A percentile compares a stretch with the other conserved stretches of the same genome.
Evolutionary conservation across 2,797 vertebrate species (phyloP).

Genomic region (Sebastes itinus): DNA sequence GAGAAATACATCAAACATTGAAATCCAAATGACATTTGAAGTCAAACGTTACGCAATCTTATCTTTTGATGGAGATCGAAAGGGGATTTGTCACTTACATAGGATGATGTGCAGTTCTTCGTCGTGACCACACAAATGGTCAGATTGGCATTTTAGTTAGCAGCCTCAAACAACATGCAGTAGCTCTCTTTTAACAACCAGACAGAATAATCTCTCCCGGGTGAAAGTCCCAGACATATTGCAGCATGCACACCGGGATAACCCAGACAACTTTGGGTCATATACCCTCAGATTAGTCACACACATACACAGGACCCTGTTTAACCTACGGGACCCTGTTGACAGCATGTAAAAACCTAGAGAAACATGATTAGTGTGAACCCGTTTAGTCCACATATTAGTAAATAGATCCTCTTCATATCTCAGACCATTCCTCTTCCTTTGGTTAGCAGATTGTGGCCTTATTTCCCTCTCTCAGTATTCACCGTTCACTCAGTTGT

Average conservation of each 20-base stretch:
- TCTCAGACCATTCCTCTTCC: slow-evolving; percentile 24
- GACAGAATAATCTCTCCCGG: slow-evolving; percentile 20
- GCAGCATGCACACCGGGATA: slow-evolving; percentile 10
- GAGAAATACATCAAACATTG: not conserved
- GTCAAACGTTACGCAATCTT: not conserved
- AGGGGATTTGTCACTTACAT: slow-evolving; percentile 23
- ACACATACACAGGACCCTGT: slow-evolving; percentile 51
- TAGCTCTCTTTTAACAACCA: slow-evolving; percentile 23
- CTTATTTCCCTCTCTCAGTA: slow-evolving; percentile 3
- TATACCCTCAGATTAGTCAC: slow-evolving; percentile 50
- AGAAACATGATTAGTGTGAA: slow-evolving; percentile 63
- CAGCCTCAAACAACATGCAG: slow-evolving; percentile 39
- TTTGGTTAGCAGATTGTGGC: slow-evolving; percentile 62
- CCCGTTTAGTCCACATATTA: slow-evolving; percentile 52
- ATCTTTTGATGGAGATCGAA: slow-evolving; percentile 8
- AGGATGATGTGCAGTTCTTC: slow-evolving; percentile 13
- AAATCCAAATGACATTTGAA: slow-evolving; percentile 18
- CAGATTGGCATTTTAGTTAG: slow-evolving; percentile 39
- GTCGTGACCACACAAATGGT: not conserved
- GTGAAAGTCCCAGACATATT: slow-evolving; percentile 30
- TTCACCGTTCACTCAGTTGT: slow-evolving; percentile 16
- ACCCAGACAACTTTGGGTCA: slow-evolving; percentile 13
- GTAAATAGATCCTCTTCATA: slow-evolving; percentile 48
- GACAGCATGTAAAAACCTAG: slow-evolving; percentile 54
- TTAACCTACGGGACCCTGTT: slow-evolving; percentile 45